These are phyloP conservation scores for Calliopum simillimum DNA, from an alignment of 2,888 invertebrate genomes.

Conservation along the genomic window DNA sequence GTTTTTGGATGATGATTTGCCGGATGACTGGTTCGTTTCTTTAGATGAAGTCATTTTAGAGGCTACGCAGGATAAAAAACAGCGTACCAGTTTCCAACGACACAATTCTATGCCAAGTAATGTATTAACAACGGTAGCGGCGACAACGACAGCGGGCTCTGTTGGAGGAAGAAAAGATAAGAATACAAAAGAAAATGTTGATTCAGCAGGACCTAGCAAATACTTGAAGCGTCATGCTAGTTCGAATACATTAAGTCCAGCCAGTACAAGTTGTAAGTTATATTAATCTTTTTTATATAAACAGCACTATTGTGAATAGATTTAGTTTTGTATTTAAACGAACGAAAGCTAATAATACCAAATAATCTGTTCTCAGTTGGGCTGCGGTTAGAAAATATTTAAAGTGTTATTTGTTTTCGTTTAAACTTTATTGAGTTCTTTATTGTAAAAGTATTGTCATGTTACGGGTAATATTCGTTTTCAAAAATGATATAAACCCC, in stretches of 20 bases:
- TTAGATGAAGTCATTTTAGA: constrained; percentile 57
- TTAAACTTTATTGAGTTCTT: too few species aligned
- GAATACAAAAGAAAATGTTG: background rate
- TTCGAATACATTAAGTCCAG: constrained; percentile 52
- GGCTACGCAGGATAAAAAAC: constrained; percentile 52
- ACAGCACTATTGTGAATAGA: background rate
- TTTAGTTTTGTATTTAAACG: too few species aligned
- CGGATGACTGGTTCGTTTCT: constrained; percentile 61
- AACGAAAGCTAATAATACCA: too few species aligned
- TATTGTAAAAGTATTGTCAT: too few species aligned
- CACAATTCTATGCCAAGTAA: constrained; percentile 62
- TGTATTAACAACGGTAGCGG: background rate
- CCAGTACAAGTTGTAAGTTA: constrained; percentile 46
- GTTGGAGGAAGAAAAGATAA: background rate
- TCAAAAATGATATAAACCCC: too few species aligned
- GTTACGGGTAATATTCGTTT: too few species aligned
- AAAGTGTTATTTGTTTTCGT: too few species aligned
- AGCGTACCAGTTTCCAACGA: constrained; percentile 57
- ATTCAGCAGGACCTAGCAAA: constrained; percentile 14
- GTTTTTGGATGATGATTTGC: constrained; percentile 60
- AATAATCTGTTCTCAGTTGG: too few species aligned
- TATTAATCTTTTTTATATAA: background rate
- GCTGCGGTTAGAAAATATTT: too few species aligned
- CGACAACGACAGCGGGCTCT: background rate
- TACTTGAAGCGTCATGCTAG: constrained; percentile 61